Base-by-base conservation (phyloP, 2,797 vertebrate genomes). In the Platalea minor region DNA sequence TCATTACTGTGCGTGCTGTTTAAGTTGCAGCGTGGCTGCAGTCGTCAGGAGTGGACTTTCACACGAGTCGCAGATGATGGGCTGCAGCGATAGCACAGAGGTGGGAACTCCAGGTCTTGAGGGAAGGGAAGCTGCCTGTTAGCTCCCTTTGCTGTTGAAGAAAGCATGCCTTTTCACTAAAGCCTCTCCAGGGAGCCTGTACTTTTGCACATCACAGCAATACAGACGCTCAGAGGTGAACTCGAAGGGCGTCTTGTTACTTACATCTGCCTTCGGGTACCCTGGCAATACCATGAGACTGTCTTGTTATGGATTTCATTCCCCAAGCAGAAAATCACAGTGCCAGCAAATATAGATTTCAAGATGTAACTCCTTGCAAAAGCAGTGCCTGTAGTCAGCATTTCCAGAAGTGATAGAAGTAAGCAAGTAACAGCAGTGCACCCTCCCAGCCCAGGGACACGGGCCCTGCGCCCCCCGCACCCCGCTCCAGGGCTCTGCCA, bases 381-480 rank as follows among this genome's bases (percentile, higher is more conserved):
- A 65, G 48, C 43, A 7, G 14, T 20, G 43, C 18, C 69, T 56
- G 31, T 7, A 45, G 8, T 21, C 57, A 68, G 73, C 1, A 0
- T 39, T 89, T 39, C 65, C 63, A 83, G 63, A 41, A 63, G 56
- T 4, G 18, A 17, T 12, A 5, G 21, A 15, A 53, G 13, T 37
- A 46, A 93, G 20, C 37, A 57, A 41, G 17, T 9, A 64, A 18
- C 20, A 73, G 46, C 25, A 39, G 33, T 5, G 33, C 37, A 39
- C 18, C 61, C 48, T 67, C 28, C 51, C 41, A 37, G n/a, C 10
- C 41, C 2, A 2, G 56, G 56, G 33, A 3, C 51, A 26, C 0
- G 0, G 18, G 5, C 15, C 57, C 65, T 19, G 51, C 1, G 7
- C 2, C 19, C 35, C 4, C 39, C 2, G 0, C 10, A 10, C 5